phyloP scores from a whole-genome alignment of 1,140 invertebrate genomes.

The Penaeus japonicus region DNA sequence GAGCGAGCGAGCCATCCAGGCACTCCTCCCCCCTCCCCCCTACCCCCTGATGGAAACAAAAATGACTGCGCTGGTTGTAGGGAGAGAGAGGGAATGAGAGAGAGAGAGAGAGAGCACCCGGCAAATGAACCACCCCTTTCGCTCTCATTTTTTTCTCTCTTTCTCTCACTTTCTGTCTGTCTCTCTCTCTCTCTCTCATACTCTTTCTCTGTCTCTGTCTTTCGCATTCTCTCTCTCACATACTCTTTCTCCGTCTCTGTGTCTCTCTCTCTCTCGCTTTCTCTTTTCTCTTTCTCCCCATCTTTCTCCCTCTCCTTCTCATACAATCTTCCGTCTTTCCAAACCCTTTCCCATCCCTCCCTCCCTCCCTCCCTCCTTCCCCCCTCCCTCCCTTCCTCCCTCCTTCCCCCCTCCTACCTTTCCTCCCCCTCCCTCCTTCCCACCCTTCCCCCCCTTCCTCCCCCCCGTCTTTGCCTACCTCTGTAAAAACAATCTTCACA shows the following conservation, averaged over 20 bases:
- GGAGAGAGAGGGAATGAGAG: background rate
- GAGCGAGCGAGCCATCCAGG: too few species aligned
- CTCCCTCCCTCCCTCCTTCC: too few species aligned
- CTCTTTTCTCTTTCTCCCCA: too few species aligned
- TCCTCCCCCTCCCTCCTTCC: background rate
- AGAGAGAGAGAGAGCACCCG: background rate
- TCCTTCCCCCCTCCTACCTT: too few species aligned
- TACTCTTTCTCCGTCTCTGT: background rate
- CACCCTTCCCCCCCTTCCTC: background rate
- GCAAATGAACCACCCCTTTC: background rate
- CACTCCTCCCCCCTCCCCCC: too few species aligned
- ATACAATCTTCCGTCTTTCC: too few species aligned
- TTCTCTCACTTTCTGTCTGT: background rate
- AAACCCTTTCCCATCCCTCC: too few species aligned
- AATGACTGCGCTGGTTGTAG: background rate
- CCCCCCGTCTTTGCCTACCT: background rate
- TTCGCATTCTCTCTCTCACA: background rate
- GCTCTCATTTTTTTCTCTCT: background rate
- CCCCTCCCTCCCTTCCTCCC: background rate
- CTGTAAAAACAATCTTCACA: conserved; percentile 47
- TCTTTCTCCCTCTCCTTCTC: too few species aligned
- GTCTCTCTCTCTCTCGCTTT: background rate
- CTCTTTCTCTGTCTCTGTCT: background rate
- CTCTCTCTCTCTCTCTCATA: background rate
- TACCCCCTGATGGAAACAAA: too few species aligned